A percentile compares a stretch with the other conserved stretches of the same genome.
Conservation (phyloP, 2,888 invertebrate genomes). For the Hymenopus coronatus region DNA sequence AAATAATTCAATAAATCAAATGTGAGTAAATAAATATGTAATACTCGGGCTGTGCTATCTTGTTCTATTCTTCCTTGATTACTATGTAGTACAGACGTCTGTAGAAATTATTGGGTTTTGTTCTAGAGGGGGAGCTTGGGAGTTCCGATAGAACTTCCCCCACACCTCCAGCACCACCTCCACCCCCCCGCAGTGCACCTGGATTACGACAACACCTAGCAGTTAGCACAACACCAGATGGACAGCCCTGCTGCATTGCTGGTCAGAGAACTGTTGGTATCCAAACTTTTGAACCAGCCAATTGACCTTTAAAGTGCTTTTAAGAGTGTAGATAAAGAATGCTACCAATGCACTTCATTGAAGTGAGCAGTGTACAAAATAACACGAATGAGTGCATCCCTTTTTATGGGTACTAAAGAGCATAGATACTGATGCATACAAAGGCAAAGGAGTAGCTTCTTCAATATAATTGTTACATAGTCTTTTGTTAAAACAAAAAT, state of each 20-base stretch:
- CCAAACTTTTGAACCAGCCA: neutral
- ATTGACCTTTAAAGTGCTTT: neutral
- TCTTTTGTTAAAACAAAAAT: neutral
- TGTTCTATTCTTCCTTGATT: neutral
- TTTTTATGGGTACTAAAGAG: neutral
- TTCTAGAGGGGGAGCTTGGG: conserved; percentile 48
- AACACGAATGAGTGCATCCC: neutral
- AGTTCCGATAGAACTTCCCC: conserved; percentile 49
- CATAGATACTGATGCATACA: neutral
- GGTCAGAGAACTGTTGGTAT: conserved; percentile 3
- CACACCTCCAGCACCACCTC: conserved; percentile 45
- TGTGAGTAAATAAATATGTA: too few relatives aligned
- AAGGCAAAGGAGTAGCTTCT: neutral
- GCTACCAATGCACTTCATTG: neutral
- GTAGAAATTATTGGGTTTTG: conserved; percentile 3
- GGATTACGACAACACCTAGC: conserved; percentile 18
- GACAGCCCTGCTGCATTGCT: neutral
- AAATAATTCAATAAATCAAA: too few relatives aligned
- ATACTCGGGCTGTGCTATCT: conserved; percentile 37
- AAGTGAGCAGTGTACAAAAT: neutral
- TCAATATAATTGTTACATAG: neutral
- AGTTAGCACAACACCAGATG: neutral
- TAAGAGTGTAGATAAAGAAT: neutral
- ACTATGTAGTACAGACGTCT: neutral
- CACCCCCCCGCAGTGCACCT: conserved; percentile 1